Percentiles rank a stretch among this genome's conserved stretches.
Evolutionary conservation across 1,140 invertebrate genomes (phyloP).

Genomic region (Drosophila virilis): DNA sequence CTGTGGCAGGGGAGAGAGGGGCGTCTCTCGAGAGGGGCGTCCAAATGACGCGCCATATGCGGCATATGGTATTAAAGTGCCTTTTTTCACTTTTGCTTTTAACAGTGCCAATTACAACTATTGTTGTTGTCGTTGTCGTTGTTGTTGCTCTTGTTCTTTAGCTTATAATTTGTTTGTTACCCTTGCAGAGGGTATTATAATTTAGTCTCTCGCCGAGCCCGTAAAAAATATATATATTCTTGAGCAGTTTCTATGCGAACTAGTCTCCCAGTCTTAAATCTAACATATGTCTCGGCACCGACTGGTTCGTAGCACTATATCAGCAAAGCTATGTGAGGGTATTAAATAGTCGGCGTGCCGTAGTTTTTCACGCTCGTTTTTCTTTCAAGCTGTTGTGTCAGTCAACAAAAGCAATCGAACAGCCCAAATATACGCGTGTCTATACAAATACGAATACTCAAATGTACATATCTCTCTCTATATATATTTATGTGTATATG

Average conservation of each 20-base stretch:
- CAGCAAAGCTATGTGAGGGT: too few species aligned
- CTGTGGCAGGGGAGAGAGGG: background rate
- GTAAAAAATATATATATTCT: too few species aligned
- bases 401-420: conserved; percentile 25
- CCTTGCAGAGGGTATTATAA: too few species aligned
- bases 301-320: too few species aligned
- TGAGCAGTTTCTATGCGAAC: too few species aligned
- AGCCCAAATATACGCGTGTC: conserved; percentile 6
- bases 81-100: conserved; percentile 36
- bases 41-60: conserved; percentile 55
- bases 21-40: background rate
- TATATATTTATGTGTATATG: too few species aligned
- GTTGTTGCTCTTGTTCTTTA: conserved; percentile 2
- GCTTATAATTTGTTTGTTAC: conserved; percentile 20
- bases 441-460: background rate
- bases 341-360: too few species aligned
- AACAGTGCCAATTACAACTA: conserved; percentile 47
- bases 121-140: background rate
- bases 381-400: conserved; percentile 29
- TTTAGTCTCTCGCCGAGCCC: too few species aligned
- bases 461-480: too few species aligned
- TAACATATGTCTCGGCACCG: too few species aligned
- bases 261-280: too few species aligned
- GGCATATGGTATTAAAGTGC: conserved; percentile 52
- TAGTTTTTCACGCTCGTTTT: too few species aligned